Evolutionary conservation across 2,797 vertebrate species (phyloP).

Genomic region (Eospalax fontanierii): DNA sequence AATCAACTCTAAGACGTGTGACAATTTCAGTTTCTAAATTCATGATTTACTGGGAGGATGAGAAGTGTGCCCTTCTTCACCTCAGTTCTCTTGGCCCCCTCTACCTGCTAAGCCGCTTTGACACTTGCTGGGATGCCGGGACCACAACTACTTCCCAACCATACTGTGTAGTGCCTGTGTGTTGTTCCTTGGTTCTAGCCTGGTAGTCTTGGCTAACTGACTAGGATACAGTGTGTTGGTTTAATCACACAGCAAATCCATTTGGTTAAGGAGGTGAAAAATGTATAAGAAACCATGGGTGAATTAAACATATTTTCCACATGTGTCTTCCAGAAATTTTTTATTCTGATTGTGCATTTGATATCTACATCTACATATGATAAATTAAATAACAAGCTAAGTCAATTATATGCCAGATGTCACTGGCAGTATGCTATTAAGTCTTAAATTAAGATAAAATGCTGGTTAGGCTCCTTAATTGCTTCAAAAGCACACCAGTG

Average conservation of each 20-base stretch:
- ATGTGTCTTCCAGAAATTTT: not conserved
- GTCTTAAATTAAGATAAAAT: conserved; percentile 59
- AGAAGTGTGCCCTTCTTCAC: not conserved
- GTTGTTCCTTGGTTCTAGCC: not conserved
- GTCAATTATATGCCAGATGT: conserved; percentile 58
- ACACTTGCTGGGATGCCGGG: not conserved
- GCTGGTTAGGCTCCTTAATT: conserved; percentile 48
- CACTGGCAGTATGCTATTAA: conserved; percentile 55
- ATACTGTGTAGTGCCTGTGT: not conserved
- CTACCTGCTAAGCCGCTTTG: not conserved
- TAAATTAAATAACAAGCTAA: conserved; percentile 53
- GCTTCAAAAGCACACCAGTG: not conserved
- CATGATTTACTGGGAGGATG: too few species aligned
- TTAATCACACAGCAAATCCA: conserved; percentile 17
- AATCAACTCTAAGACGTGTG: not conserved
- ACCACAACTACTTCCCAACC: not conserved
- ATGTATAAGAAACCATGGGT: not conserved
- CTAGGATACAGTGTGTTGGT: not conserved
- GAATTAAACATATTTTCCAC: conserved; percentile 42
- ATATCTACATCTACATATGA: conserved; percentile 20
- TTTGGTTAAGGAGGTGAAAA: not conserved
- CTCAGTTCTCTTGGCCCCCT: not conserved
- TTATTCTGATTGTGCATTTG: conserved; percentile 38
- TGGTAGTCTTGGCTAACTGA: not conserved
- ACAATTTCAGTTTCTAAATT: not conserved